Conservation (phyloP, 1,140 invertebrate genomes). For the Drosophila kepulauana region DNA sequence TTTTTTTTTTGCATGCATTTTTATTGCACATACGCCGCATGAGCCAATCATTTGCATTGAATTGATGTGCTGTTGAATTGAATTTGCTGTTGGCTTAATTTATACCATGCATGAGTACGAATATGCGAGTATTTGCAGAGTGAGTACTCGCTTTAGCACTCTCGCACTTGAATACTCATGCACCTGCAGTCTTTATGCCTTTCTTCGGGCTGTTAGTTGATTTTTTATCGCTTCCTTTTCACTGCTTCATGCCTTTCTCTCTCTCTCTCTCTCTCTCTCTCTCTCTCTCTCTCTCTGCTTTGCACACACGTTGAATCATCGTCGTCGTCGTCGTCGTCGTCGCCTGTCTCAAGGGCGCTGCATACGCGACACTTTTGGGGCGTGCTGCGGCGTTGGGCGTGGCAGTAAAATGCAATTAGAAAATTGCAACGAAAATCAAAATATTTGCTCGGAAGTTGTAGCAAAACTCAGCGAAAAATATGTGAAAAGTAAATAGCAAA, state of each 20-base stretch:
- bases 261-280: not conserved
- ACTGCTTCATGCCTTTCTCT: not conserved
- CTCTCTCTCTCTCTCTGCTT: conserved; percentile 14
- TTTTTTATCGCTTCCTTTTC: not conserved
- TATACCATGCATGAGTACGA: conserved; percentile 8
- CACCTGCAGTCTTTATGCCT: not conserved
- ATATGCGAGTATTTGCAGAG: conserved; percentile 1
- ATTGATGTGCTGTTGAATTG: conserved; percentile 23
- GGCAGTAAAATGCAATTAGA: conserved; percentile 5
- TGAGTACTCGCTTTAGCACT: not conserved
- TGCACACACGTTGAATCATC: conserved; percentile 10
- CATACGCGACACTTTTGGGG: conserved; percentile 25
- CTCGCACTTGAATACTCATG: not conserved
- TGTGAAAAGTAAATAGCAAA: not conserved
- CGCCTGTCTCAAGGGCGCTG: conserved; percentile 51
- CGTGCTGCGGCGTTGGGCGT: not conserved
- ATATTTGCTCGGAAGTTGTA: conserved; percentile 2
- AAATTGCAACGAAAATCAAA: conserved; percentile 21
- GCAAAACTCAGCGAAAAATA: not conserved
- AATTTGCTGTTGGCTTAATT: conserved; percentile 34
- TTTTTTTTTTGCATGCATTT: conserved; percentile 3
- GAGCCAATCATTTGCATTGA: conserved; percentile 29
- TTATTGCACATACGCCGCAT: conserved; percentile 41
- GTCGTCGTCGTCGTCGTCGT: conserved; percentile 22
- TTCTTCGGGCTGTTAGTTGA: not conserved